Base-by-base conservation (phyloP, 2,797 vertebrate species). In the Spinus pinus region DNA sequence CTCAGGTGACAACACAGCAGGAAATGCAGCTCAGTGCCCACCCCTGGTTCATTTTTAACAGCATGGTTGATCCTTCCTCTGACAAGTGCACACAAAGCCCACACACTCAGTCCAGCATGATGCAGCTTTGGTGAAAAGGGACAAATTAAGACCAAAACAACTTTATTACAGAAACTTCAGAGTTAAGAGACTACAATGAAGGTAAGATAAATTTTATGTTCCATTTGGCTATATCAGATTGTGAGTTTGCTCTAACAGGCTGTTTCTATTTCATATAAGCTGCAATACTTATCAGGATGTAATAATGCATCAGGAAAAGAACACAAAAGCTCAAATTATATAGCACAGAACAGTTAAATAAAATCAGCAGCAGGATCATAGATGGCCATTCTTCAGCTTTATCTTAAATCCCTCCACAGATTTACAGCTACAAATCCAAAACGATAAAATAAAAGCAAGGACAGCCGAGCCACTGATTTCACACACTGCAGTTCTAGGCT, bases 81-180 rank as follows among this genome's bases (percentile, higher is more conserved):
- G 17, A 28, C 8, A 44, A 37, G 49, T 6, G 41, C 44, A 2
- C 23, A 28, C 67, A 35, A 39, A 71, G 53, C 8, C 41, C 58
- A 18, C 60, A 7, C 1, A 0, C 15, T 19, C 75, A 6, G 37
- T 1, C 30, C 60, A 44, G 61, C 74, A 6, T 0, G 1, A 15
- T 7, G 13, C 2, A 30, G 24, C 39, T 42, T 14, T 27, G 39
- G 46, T 56, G 77, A 71, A 44, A 44, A 72, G 47, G 53, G 33
- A 54, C 23, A 83, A 81, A 58, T 6, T 8, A 42, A 79, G 46
- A 17, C 53, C 65, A 58, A 54, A 2, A 42, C 20, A 85, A 28
- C 9, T 71, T 69, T 61, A 70, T 27, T 65, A 51, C 14, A 30
- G 50, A 18, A 57, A 66, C 46, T 72, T n/a, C n/a, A 6, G 35